These are phyloP conservation scores for Trachelus troglodyta DNA, from an alignment of 2,888 invertebrate genomes.

Conservation along the genomic window DNA sequence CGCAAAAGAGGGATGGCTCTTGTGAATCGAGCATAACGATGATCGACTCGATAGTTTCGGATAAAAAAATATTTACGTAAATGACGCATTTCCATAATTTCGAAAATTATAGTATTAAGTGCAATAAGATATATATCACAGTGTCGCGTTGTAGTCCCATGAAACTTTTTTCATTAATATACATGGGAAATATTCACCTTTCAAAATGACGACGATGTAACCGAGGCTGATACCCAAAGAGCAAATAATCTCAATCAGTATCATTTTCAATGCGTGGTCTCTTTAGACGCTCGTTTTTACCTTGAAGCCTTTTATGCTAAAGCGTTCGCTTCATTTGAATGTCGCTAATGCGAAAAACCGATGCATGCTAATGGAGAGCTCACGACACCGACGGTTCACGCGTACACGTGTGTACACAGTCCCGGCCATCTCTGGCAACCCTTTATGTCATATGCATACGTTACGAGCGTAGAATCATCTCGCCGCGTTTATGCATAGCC, in stretches of 20 bases:
- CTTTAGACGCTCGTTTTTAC: conserved; percentile 16
- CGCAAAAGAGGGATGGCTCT: background rate
- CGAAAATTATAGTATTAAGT: background rate
- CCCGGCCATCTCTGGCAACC: conserved; percentile 38
- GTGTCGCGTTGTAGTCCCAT: too few relatives aligned
- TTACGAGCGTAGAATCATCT: conserved; percentile 38
- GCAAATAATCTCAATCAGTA: background rate
- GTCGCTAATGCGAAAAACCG: conserved; percentile 65
- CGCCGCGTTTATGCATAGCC: conserved; percentile 9
- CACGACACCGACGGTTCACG: conserved; percentile 31
- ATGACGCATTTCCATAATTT: background rate
- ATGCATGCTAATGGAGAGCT: conserved; percentile 63
- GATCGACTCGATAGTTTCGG: background rate
- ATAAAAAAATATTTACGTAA: background rate
- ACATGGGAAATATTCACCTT: background rate
- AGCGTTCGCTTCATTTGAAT: conserved; percentile 62
- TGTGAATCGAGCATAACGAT: background rate
- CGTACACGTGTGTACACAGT: conserved; percentile 28
- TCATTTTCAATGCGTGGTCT: background rate
- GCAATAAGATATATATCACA: background rate
- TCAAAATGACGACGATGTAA: background rate
- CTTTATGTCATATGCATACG: conserved; percentile 54
- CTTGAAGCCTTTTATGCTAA: conserved; percentile 62
- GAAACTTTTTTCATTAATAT: background rate
- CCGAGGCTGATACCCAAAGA: background rate